Evolutionary conservation across 2,797 vertebrate species (phyloP), one percentile per base, ranked within the genome.

Genomic region (Antennarius maculatus): DNA sequence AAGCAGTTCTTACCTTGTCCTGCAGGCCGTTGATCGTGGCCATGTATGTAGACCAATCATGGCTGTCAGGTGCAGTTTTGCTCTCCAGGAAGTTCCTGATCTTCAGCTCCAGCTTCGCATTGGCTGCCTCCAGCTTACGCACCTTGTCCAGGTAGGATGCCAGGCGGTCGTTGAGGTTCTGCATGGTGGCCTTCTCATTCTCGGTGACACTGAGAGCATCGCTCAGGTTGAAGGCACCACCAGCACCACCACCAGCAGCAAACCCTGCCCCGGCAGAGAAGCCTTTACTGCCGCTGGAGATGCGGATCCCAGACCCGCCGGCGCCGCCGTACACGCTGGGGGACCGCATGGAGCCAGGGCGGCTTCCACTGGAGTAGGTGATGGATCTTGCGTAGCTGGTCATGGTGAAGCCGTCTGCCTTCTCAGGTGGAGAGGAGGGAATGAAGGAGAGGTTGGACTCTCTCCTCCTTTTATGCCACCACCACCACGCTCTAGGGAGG

Each of bases 91-190:
- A 92, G 39, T 91, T 76, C n/a, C 89, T 90, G 88, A 98, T 97
- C 86, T 94, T 92, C 3, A 86, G 76, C 85, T 97, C 96, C 45
- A 98, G 90, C 0, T 96, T 94, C 0, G 74, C 7, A 0, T 98
- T 98, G 54, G 93, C 93, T 0, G 42, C 90, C 84, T 97, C 95
- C 86, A 98, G 88, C 5, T 47, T 61, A 4, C 75, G 86, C 17
- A 97, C 96, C 34, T 95, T 95, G 0, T 91, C 88, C 89, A 97
- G 67, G 89, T 97, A 97, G 11, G 87, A 14, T 0, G 94, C 92
- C 90, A 97, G 86, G 5, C 96, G 96, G 46, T 95, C 94, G 0
- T 98, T 97, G 8, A 98, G 94, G 78, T 93, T 94, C 88, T 96
- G 95, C 96, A 97, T 96, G 62, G 94, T 27, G 16, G 16, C 11